These are phyloP conservation scores for Perognathus longimembris DNA, from an alignment of 2,113 vertebrate genomes.

Conservation along the genomic window DNA sequence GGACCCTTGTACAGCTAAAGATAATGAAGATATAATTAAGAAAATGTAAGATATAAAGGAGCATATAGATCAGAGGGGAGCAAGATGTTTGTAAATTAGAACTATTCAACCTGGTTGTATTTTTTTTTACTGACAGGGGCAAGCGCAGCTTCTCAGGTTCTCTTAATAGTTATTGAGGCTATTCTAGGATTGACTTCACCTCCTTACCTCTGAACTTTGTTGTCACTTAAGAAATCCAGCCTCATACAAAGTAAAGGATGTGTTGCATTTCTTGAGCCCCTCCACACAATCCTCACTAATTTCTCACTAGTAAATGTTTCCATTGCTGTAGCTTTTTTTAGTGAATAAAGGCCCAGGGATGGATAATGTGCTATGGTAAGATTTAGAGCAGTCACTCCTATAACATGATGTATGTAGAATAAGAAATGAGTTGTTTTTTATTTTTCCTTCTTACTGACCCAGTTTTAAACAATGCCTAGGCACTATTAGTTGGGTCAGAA, in stretches of 20 bases:
- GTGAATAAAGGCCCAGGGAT: background rate
- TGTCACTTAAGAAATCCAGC: background rate
- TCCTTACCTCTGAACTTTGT: background rate
- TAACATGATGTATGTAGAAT: slow-evolving; percentile 8
- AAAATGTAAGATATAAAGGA: background rate
- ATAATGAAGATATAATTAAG: too few relatives aligned
- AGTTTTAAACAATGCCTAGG: slow-evolving; percentile 21
- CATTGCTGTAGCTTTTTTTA: background rate
- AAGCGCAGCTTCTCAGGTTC: accelerated
- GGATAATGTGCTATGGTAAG: background rate
- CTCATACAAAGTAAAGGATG: background rate
- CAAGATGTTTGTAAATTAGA: background rate
- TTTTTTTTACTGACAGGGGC: background rate
- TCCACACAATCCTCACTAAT: background rate
- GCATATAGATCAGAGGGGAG: background rate
- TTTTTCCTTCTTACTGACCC: slow-evolving; percentile 40
- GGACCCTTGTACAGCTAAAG: too few relatives aligned
- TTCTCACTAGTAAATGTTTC: background rate
- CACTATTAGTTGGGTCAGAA: slow-evolving; percentile 39
- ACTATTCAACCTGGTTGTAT: background rate
- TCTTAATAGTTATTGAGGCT: background rate
- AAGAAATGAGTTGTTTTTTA: background rate
- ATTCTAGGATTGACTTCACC: background rate
- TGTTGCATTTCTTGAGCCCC: background rate
- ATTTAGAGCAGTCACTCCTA: background rate